Evolutionary conservation across 2,113 vertebrate genomes (phyloP).

Genomic region (Stegostoma tigrinum): DNA sequence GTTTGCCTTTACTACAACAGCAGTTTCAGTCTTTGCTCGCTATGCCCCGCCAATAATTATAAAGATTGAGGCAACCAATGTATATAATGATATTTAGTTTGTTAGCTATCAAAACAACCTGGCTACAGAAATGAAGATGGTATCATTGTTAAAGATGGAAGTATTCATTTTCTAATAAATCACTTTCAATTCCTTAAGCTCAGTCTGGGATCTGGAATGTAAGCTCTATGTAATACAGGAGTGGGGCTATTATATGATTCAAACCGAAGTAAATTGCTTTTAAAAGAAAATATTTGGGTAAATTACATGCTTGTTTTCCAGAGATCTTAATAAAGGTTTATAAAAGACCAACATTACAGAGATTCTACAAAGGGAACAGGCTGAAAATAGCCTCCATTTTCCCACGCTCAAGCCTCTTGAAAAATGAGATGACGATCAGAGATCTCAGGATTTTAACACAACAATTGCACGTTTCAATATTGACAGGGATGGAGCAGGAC

Average conservation of each 20-base stretch:
- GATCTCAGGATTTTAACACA: constrained; percentile 2
- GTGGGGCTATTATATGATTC: not conserved
- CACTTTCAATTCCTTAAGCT: not conserved
- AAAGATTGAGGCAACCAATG: not conserved
- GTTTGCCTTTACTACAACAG: not conserved
- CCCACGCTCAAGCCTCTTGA: not conserved
- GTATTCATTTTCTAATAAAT: constrained; percentile 29
- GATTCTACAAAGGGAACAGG: not conserved
- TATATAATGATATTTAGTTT: not conserved
- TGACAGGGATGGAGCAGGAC: constrained; percentile 3
- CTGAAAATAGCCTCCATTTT: not conserved
- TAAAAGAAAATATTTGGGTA: not conserved
- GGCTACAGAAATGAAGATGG: not conserved
- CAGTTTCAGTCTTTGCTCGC: not conserved
- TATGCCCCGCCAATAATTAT: not conserved
- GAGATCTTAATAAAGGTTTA: not conserved
- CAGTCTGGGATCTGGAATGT: not conserved
- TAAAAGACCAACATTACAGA: not conserved
- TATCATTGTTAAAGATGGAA: constrained; percentile 21
- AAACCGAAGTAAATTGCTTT: constrained; percentile 1
- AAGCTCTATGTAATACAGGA: not conserved
- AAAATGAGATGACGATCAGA: constrained; percentile 27
- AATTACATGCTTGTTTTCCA: constrained; percentile 21
- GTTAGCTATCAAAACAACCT: not conserved
- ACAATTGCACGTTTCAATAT: constrained; percentile 21